Evolutionary conservation across 37 sponge, comb jelly and placozoan species (phyloP), one percentile per base, ranked within the genome.

Genomic region (Beroe forskalii): DNA sequence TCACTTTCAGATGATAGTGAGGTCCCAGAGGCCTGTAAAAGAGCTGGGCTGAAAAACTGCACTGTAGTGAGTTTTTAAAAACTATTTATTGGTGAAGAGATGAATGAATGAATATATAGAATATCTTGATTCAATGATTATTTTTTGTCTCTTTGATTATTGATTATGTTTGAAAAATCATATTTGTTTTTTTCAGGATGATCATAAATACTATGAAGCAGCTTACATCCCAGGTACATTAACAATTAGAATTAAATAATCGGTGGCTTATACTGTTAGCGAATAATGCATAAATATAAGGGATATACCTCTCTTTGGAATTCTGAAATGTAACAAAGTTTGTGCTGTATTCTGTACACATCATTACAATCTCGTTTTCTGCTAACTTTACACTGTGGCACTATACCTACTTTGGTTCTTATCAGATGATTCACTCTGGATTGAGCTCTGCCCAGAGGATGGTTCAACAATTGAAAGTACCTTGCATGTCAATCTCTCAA

Each of bases 141-240:
- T n/a, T n/a, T n/a, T n/a, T n/a, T n/a, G n/a, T n/a, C n/a, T n/a
- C n/a, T n/a, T n/a, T n/a, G n/a, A n/a, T n/a, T n/a, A n/a, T n/a
- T n/a, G n/a, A n/a, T n/a, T n/a, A n/a, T n/a, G n/a, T 55, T 55
- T 55, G 60, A 55, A 20, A 55, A 55, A 55, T 17, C 60, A 55
- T 20, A 55, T 55, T 55, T n/a, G n/a, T n/a, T 69, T 8, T 36
- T 69, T 69, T 1, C 72, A 69, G 72, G 72, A 69, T 33, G 32
- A 35, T 12, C 72, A 69, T 37, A 69, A 69, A 37, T 69, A 69
- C 39, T 69, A 69, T 33, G 38, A 69, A 69, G 72, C 72, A 32
- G 32, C 19, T 35, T 69, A 69, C 38, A 69, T 69, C 4, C 35
- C 1, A 9, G 72, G 72, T 69, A 19, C 20, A 30, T 63, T 55